Evolutionary conservation across 2,113 vertebrate genomes (phyloP).

Genomic region (Syngnathoides biaculeatus): DNA sequence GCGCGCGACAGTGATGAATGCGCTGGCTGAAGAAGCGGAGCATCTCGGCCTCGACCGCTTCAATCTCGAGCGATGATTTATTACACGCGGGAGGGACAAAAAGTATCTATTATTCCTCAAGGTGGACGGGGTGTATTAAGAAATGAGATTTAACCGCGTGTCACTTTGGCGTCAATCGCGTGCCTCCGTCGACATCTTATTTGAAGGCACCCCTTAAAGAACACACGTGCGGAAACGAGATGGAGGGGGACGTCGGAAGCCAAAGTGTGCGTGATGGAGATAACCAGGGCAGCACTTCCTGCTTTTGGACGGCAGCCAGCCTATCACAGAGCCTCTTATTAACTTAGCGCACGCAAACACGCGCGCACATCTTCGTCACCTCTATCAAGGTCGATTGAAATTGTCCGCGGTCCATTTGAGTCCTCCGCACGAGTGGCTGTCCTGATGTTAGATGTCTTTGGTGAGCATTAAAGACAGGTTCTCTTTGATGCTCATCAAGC

Average conservation of each 20-base stretch:
- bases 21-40: slow-evolving; percentile 48
- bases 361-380: background rate
- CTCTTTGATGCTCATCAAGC: background rate
- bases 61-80: background rate
- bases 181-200: background rate
- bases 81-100: background rate
- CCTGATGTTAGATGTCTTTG: background rate
- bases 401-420: background rate
- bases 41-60: background rate
- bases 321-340: background rate
- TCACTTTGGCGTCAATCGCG: background rate
- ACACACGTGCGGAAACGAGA: background rate
- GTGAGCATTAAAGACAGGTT: background rate
- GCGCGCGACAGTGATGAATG: slow-evolving; percentile 76
- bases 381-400: background rate
- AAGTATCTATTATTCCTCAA: background rate
- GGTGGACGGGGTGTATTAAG: background rate
- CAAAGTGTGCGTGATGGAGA: background rate
- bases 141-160: background rate
- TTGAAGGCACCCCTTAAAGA: background rate
- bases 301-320: background rate
- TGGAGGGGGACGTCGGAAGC: background rate
- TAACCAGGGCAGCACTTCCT: background rate
- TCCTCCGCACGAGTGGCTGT: background rate
- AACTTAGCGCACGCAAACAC: background rate